Evolutionary conservation across 2,113 vertebrate genomes (phyloP).

Genomic region (Dipodomys stephensi): DNA sequence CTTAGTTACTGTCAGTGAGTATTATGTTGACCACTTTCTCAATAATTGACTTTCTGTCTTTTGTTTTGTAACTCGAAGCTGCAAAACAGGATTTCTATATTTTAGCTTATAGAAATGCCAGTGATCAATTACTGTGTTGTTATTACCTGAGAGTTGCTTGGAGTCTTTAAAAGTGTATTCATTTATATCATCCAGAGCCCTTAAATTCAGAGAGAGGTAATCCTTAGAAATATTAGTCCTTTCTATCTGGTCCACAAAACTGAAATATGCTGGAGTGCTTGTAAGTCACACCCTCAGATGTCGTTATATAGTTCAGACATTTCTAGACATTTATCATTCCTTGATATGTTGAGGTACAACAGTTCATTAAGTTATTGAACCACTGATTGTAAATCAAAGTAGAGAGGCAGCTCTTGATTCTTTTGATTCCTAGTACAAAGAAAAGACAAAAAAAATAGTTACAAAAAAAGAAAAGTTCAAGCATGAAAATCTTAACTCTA

Average conservation of each 20-base stretch:
- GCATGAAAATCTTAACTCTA: too few relatives aligned
- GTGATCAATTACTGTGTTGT: background rate
- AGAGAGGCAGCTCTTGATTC: background rate
- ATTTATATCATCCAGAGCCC: constrained; percentile 25
- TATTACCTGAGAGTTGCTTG: background rate
- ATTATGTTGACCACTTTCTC: too few relatives aligned
- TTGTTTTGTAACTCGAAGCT: background rate
- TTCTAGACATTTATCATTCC: background rate
- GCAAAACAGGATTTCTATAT: background rate
- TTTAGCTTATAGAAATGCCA: background rate
- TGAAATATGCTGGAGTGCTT: too few relatives aligned
- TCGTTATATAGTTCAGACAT: background rate
- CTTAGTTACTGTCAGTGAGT: background rate
- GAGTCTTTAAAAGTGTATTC: too few relatives aligned
- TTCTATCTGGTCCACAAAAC: constrained; percentile 19
- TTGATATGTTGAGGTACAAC: background rate
- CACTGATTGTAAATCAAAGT: background rate
- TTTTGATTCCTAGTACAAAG: background rate
- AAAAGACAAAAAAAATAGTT: too few relatives aligned
- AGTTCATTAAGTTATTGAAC: background rate
- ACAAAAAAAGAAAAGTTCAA: too few relatives aligned
- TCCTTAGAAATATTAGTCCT: background rate
- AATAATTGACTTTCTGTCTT: too few relatives aligned
- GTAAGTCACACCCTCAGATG: too few relatives aligned
- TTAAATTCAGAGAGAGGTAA: background rate